Percentiles rank a stretch among this genome's conserved stretches.
Evolutionary conservation across 2,113 vertebrate genomes (phyloP).

Genomic region (Pteropus alecto): DNA sequence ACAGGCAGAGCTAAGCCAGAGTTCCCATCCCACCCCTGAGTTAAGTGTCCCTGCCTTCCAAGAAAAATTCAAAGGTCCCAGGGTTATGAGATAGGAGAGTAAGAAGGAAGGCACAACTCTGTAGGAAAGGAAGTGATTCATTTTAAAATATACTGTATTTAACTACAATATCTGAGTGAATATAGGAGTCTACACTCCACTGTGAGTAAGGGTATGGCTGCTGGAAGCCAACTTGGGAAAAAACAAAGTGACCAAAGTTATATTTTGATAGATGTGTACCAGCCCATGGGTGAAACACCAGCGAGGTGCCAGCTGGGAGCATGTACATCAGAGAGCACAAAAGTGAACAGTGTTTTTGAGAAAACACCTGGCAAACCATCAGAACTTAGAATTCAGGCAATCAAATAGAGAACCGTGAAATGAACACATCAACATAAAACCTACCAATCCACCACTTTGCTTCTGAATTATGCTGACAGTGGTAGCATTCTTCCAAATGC

Average conservation of each 20-base stretch:
- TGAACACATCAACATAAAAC: neutral
- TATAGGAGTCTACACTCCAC: neutral
- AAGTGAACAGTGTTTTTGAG: neutral
- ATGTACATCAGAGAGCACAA: neutral
- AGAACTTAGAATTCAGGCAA: neutral
- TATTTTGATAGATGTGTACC: neutral
- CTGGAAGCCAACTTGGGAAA: neutral
- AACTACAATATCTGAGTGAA: neutral
- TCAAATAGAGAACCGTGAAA: neutral
- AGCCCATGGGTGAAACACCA: neutral
- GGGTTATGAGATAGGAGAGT: neutral
- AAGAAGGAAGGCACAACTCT: neutral
- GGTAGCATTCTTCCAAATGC: neutral
- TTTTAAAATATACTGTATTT: conserved; percentile 10
- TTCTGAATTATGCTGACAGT: neutral
- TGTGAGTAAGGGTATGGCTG: neutral
- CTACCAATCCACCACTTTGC: neutral
- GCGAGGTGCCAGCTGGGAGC: neutral
- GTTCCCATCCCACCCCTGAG: neutral
- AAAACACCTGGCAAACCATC: neutral
- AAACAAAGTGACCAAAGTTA: neutral
- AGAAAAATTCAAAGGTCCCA: neutral
- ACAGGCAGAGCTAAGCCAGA: neutral
- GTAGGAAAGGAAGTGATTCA: conserved; percentile 4
- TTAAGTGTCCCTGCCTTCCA: neutral